These are phyloP conservation scores for Catostomus latipinnis DNA, from an alignment of 2,797 vertebrate genomes.

Conservation along the genomic window DNA sequence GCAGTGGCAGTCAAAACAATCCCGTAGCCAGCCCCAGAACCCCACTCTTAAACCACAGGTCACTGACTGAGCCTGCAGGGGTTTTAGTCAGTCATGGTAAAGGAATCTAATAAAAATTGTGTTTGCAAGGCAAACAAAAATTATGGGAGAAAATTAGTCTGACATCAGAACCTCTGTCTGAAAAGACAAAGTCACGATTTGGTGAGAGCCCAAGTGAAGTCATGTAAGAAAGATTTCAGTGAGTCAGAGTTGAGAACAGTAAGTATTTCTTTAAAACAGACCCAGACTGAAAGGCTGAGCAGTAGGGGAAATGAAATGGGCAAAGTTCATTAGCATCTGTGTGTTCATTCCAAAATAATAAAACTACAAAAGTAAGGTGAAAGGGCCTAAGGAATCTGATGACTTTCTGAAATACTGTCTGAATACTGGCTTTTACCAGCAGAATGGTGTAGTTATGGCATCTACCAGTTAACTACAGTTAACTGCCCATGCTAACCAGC, in stretches of 20 bases:
- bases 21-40: constrained; percentile 40
- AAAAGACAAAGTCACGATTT: background rate
- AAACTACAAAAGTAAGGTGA: background rate
- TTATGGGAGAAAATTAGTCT: constrained; percentile 9
- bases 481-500: no score
- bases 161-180: constrained; percentile 24
- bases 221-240: constrained; percentile 16
- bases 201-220: constrained; percentile 16
- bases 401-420: no score
- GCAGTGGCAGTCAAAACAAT: constrained; percentile 63
- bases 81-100: constrained; percentile 48
- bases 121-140: constrained; percentile 32
- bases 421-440: no score
- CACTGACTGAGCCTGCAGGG: constrained; percentile 45
- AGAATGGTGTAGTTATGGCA: no score
- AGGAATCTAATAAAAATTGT: constrained; percentile 52
- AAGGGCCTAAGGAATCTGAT: background rate
- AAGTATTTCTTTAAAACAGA: constrained; percentile 40
- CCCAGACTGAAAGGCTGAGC: constrained; percentile 14
- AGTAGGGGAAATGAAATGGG: constrained; percentile 33
- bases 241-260: constrained; percentile 17
- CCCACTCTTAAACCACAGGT: constrained; percentile 39
- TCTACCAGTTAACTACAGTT: no score
- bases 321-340: constrained; percentile 34
- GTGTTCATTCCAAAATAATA: constrained; percentile 14